A percentile compares a stretch with the other conserved stretches of the same genome.
These are phyloP conservation scores for Melipona bicolor DNA, from an alignment of 2,888 invertebrate species.

Conservation along the genomic window DNA sequence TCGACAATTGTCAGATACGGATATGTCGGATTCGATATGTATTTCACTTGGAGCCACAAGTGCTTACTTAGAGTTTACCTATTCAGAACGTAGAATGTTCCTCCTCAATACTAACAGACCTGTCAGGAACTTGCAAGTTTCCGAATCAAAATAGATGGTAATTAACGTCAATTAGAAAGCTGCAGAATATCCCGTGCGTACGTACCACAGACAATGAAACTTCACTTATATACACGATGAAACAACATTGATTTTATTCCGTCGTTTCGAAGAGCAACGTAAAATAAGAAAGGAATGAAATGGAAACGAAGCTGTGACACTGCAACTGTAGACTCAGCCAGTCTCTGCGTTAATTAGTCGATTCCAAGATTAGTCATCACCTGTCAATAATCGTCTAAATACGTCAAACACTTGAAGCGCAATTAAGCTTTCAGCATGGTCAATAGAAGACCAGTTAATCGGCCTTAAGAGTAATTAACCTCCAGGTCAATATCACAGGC, in stretches of 20 bases:
- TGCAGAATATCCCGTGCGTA: background rate
- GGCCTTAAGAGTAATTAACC: slow-evolving; percentile 31
- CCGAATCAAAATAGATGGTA: slow-evolving; percentile 1
- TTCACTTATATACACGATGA: background rate
- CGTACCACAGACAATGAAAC: background rate
- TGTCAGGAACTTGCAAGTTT: background rate
- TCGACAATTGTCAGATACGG: no score
- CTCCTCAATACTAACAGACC: background rate
- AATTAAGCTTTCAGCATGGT: slow-evolving; percentile 18
- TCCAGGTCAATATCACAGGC: slow-evolving; percentile 17
- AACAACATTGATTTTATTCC: background rate
- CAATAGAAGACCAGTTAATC: slow-evolving; percentile 30
- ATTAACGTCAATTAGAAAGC: background rate
- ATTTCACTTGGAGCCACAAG: background rate
- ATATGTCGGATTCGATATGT: background rate
- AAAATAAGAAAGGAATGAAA: background rate
- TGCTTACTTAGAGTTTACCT: background rate
- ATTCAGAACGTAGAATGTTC: background rate
- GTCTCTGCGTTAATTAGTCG: background rate
- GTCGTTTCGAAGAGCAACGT: no score
- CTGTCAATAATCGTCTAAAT: slow-evolving; percentile 11
- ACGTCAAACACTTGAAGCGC: slow-evolving; percentile 25
- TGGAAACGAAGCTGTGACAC: background rate
- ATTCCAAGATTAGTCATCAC: slow-evolving; percentile 4
- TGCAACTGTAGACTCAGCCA: background rate